Evolutionary conservation across 92 coral and sea anemone genomes (phyloP).

Genomic region (Palythoa heliodiscus): DNA sequence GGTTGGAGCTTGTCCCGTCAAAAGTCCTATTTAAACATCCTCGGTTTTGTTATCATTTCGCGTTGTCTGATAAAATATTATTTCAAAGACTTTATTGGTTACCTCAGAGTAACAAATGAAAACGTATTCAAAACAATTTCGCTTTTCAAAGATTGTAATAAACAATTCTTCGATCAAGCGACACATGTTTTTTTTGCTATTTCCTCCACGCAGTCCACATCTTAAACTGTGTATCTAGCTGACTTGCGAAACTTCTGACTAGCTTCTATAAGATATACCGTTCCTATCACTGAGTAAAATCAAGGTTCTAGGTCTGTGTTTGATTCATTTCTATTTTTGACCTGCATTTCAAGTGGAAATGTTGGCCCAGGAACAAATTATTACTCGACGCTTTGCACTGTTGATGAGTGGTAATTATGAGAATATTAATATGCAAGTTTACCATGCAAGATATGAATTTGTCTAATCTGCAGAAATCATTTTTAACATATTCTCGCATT

Average conservation of each 20-base stretch:
- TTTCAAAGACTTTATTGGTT: not conserved
- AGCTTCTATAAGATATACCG: not conserved
- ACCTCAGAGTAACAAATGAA: not conserved
- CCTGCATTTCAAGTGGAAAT: constrained; percentile 18
- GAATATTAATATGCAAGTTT: constrained; percentile 14
- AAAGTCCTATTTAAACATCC: constrained; percentile 26
- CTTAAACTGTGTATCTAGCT: not conserved
- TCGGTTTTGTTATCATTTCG: not conserved
- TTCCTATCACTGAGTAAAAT: not conserved
- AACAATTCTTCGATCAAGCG: not conserved
- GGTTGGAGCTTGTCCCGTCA: not conserved
- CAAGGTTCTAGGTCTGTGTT: constrained; percentile 1
- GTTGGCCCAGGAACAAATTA: constrained; percentile 21
- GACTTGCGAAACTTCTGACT: not conserved
- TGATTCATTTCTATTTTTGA: not conserved
- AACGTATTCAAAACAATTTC: constrained; percentile 18
- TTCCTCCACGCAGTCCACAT: constrained; percentile 1
- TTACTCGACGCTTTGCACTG: constrained; percentile 19
- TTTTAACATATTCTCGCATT: not conserved
- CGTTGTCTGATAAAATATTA: constrained; percentile 10
- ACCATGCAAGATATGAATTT: not conserved
- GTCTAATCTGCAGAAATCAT: not conserved
- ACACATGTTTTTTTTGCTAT: constrained; percentile 2
- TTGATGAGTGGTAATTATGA: constrained; percentile 15
- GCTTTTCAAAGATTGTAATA: not conserved